These are phyloP conservation scores for Morphnarchus princeps DNA, from an alignment of 2,113 vertebrate species.

Conservation along the genomic window DNA sequence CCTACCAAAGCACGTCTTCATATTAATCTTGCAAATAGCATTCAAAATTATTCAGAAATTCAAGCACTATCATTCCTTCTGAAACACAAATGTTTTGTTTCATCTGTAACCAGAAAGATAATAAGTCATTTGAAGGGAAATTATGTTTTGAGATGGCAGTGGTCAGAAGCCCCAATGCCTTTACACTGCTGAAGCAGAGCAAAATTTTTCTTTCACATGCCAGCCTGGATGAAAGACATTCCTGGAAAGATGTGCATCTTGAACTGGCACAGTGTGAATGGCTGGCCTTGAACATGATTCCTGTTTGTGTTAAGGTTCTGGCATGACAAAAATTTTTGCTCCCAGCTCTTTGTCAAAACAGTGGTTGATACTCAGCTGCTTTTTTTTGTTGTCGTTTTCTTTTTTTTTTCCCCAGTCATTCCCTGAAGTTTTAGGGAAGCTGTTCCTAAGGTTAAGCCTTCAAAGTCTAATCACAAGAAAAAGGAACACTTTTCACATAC, in stretches of 20 bases:
- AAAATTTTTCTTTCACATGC: background rate
- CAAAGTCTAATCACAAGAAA: background rate
- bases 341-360: background rate
- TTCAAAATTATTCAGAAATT: constrained; percentile 3
- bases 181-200: background rate
- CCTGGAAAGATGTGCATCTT: background rate
- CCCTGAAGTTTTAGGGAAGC: background rate
- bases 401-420: background rate
- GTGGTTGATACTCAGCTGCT: background rate
- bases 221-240: background rate
- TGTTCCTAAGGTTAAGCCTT: background rate
- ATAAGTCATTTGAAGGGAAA: background rate
- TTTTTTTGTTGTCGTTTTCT: background rate
- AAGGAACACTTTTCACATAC: background rate
- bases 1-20: background rate
- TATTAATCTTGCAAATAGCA: background rate
- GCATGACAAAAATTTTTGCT: background rate
- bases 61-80: background rate
- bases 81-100: background rate
- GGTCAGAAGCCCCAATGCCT: background rate
- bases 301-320: background rate
- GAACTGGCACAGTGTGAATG: background rate
- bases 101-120: background rate
- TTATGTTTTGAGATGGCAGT: background rate
- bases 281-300: background rate